Evolutionary conservation across 2,113 vertebrate species (phyloP).

Genomic region (Pelobates fuscus): DNA sequence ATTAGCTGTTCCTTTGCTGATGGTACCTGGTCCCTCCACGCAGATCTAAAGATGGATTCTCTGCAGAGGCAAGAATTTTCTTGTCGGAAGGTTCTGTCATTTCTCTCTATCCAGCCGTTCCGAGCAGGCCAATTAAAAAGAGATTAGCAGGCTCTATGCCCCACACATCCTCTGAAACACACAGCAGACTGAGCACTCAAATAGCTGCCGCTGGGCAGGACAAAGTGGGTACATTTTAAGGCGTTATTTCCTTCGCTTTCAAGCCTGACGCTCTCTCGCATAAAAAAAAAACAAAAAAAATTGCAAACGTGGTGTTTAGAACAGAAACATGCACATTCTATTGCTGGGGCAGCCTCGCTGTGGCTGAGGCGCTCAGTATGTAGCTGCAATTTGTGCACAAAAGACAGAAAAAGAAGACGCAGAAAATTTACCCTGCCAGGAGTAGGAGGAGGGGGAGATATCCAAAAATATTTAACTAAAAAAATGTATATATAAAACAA

Average conservation of each 20-base stretch:
- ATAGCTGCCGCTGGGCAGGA: slow-evolving; percentile 32
- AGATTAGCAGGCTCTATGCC: slow-evolving; percentile 38
- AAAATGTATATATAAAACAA: not conserved
- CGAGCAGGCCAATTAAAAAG: slow-evolving; percentile 47
- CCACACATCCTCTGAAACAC: slow-evolving; percentile 28
- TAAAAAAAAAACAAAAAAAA: too few relatives aligned
- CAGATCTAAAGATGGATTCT: slow-evolving; percentile 35
- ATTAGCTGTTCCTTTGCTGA: slow-evolving; percentile 46
- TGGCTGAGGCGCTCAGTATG: too few relatives aligned
- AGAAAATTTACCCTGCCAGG: too few relatives aligned
- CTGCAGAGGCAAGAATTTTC: slow-evolving; percentile 33
- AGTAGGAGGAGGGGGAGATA: too few relatives aligned
- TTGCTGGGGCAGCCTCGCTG: too few relatives aligned
- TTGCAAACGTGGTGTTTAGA: too few relatives aligned
- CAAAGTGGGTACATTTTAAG: slow-evolving; percentile 2
- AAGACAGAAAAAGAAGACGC: too few relatives aligned
- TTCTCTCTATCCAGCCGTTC: slow-evolving; percentile 41
- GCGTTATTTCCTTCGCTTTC: slow-evolving; percentile 4
- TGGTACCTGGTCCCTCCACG: slow-evolving; percentile 28
- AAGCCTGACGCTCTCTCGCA: not conserved
- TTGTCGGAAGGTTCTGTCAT: slow-evolving; percentile 32
- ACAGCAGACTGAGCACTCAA: not conserved
- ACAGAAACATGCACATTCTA: too few relatives aligned
- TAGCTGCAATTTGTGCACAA: too few relatives aligned
- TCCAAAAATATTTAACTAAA: not conserved